A percentile compares a stretch with the other conserved stretches of the same genome.
phyloP scores from a whole-genome alignment of 2,797 vertebrate genomes.

The Fistularia tabacaria region DNA sequence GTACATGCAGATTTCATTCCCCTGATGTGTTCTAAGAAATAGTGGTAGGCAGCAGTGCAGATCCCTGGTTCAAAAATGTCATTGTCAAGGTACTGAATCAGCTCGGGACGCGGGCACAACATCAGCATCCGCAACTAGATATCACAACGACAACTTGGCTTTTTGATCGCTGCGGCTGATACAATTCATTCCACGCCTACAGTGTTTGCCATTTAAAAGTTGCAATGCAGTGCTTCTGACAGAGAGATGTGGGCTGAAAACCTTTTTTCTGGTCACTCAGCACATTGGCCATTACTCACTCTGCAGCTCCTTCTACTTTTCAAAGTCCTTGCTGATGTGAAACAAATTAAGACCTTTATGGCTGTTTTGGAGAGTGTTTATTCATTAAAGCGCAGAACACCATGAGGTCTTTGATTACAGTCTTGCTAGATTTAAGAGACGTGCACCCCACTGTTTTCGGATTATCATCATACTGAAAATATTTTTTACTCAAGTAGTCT shows the following conservation, averaged over 20 bases:
- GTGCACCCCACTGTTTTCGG: constrained; percentile 41
- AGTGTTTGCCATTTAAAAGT: too few relatives aligned
- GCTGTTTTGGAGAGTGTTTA: constrained; percentile 47
- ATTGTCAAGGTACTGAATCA: too few relatives aligned
- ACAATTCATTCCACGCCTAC: too few relatives aligned
- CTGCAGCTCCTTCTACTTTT: constrained; percentile 55
- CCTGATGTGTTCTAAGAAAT: too few relatives aligned
- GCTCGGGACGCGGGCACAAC: too few relatives aligned
- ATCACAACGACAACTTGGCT: too few relatives aligned
- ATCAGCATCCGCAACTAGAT: too few relatives aligned
- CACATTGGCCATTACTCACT: constrained; percentile 60
- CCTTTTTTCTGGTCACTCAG: constrained; percentile 64
- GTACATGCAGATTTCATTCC: too few relatives aligned
- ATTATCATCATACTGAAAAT: constrained; percentile 38
- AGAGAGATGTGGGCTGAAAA: constrained; percentile 54
- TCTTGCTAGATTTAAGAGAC: constrained; percentile 45
- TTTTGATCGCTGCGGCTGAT: too few relatives aligned
- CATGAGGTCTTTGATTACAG: constrained; percentile 30
- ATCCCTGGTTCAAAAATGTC: too few relatives aligned
- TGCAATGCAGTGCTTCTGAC: constrained; percentile 29
- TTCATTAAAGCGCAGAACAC: constrained; percentile 47
- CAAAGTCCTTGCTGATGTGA: constrained; percentile 49
- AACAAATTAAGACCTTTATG: constrained; percentile 50
- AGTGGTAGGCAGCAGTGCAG: too few relatives aligned
- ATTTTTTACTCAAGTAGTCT: constrained; percentile 18